Evolutionary conservation across 2,113 vertebrate genomes (phyloP), one percentile per base, ranked within the genome.

Genomic region (Mugil cephalus): DNA sequence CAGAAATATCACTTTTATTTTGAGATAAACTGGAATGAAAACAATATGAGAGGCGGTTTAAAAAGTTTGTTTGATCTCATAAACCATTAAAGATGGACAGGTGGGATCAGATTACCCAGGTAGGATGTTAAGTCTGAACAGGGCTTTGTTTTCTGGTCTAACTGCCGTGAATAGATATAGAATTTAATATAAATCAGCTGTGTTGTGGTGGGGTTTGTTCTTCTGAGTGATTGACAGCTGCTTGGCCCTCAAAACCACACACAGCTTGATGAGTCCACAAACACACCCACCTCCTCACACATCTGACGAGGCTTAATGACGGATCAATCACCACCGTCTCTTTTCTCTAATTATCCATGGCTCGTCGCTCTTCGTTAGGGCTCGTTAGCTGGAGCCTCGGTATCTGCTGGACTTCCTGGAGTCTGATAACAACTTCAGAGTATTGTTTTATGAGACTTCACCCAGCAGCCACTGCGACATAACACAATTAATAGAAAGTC

Each of bases 181-280:
- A 21, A 10, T 48, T 18, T 6, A 19, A 19, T 19, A 19, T 48
- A 19, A 48, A 48, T 43, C 42, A 2, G 18, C 17, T 6, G 17
- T 50, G 47, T 21, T 30, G 24, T 30, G 24, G 19, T 45, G 43
- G 11, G 47, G 8, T 9, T 4, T 30, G 8, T 18, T 50, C 46
- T 39, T 46, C 66, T 56, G 46, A 61, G 47, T 53, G 67, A 78
- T 0, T 60, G 66, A 76, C 60, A 66, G 48, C 48, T 61, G 48
- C 1, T 14, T 71, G 42, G 71, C 56, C 36, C 19, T 7, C 17
- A 35, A 8, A 36, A 51, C 62, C 56, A 51, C 43, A 38, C 51
- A 39, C 21, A 43, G 56, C 59, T 51, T 47, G 35, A 62, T 36
- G 43, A 35, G 17, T 8, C 30, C 24, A 17, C 15, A 65, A 53